phyloP scores from a whole-genome alignment of 2,113 vertebrate species.

The Motacilla alba region DNA sequence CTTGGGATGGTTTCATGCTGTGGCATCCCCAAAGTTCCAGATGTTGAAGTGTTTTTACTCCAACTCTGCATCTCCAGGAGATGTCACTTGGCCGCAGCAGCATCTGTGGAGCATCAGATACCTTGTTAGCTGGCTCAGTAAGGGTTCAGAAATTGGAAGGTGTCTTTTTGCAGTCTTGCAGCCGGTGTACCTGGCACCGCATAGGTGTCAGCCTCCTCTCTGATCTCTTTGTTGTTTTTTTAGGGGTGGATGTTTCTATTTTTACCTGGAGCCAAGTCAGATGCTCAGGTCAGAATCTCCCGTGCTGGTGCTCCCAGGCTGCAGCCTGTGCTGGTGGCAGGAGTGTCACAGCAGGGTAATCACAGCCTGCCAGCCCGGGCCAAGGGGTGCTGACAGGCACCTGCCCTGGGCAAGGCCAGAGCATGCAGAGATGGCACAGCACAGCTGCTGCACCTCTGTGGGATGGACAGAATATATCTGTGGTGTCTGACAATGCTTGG shows the following conservation, averaged over 20 bases:
- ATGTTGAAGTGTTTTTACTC: background rate
- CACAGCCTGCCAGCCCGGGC: background rate
- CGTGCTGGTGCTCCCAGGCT: background rate
- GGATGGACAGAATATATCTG: background rate
- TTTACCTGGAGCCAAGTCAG: background rate
- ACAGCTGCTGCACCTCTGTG: accelerated
- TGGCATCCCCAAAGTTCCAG: background rate
- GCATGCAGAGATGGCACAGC: accelerated
- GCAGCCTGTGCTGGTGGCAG: background rate
- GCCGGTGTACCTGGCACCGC: background rate
- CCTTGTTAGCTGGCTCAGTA: background rate
- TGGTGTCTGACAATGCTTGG: background rate
- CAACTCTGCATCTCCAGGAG: background rate
- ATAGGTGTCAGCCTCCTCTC: background rate
- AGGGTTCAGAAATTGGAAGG: background rate
- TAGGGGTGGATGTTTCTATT: background rate
- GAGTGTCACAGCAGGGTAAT: background rate
- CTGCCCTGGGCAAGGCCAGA: background rate
- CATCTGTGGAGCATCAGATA: background rate
- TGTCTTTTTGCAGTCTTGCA: background rate
- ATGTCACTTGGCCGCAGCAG: background rate
- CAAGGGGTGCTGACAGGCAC: background rate
- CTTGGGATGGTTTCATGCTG: background rate
- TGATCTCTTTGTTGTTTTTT: background rate
- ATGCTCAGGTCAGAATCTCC: background rate